Evolutionary conservation across 64 coral and sea anemone genomes (phyloP), one percentile per base, ranked within the genome.

Genomic region (Anthopleura sola): DNA sequence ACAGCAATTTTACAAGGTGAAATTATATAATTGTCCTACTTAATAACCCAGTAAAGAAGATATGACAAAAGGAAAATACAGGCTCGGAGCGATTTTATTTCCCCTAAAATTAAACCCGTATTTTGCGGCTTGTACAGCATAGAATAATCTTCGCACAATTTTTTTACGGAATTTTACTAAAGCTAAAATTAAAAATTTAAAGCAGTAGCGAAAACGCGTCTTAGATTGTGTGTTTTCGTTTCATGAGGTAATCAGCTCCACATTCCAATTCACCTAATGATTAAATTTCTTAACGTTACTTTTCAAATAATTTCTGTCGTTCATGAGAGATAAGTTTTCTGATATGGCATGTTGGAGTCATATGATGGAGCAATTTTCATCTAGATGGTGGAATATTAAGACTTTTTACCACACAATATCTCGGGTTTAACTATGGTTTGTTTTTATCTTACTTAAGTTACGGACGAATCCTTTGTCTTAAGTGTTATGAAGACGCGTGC

Each of bases 141-240:
- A 44, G 76, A n/a, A n/a, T 48, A 44, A 47, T 79, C 21, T 14
- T 33, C 37, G 44, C 23, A 37, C 17, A 33, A 10, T 44, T 83
- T 91, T 83, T 92, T 71, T 92, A 82, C 50, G 90, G 94, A 92
- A 92, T 97, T 95, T 97, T 89, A 97, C 94, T 86, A 92, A 95
- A 83, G 87, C 85, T 5, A 79, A 79, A 50, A 97, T 97, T 97
- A 97, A 97, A 83, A 60, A 75, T 92, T 97, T 97, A 97, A 89
- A 81, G 80, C 86, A 66, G 68, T 75, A 66, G 85, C 86, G 28
- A 60, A 12, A 58, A 10, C 20, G 38, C 24, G 37, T 28, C 31
- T 38, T 6, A n/a, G 44, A 11, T 33, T 84, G 86, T 89, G 78
- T 92, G 87, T 90, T 97, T 97, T 93, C 83, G 90, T 88, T 92